Evolutionary conservation across 2,113 vertebrate species (phyloP).

Genomic region (Alouatta palliata): DNA sequence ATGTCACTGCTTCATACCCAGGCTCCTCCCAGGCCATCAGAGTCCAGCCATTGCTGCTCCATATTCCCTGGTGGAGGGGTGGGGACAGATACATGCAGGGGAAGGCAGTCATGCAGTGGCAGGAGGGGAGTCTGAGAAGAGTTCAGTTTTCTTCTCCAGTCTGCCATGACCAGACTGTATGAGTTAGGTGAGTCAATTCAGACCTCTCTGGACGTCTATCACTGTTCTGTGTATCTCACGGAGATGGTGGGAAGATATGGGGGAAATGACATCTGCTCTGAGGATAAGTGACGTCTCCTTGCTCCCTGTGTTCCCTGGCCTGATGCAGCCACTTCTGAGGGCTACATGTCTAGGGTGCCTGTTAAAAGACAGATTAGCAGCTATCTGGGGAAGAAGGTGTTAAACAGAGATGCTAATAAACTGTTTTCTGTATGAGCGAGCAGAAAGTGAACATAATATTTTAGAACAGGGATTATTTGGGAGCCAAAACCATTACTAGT

Average conservation of each 20-base stretch:
- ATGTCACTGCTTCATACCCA: background rate
- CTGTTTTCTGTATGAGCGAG: background rate
- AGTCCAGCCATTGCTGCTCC: background rate
- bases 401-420: background rate
- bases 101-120: accelerated
- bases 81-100: background rate
- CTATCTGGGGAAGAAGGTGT: background rate
- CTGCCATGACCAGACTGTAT: background rate
- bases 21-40: background rate
- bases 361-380: background rate
- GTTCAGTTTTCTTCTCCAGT: background rate
- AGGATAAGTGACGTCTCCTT: background rate
- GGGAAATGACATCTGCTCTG: background rate
- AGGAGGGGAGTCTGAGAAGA: background rate
- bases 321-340: background rate
- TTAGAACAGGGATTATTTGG: background rate
- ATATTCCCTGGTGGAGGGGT: too few species aligned
- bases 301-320: background rate
- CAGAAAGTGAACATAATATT: background rate
- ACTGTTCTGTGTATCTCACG: background rate
- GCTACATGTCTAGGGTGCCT: background rate
- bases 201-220: background rate
- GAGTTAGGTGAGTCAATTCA: background rate
- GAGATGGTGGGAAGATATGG: background rate
- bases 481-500: background rate